These are phyloP conservation scores for Myotis pilosus DNA, from an alignment of 2,797 vertebrate species.

Conservation along the genomic window DNA sequence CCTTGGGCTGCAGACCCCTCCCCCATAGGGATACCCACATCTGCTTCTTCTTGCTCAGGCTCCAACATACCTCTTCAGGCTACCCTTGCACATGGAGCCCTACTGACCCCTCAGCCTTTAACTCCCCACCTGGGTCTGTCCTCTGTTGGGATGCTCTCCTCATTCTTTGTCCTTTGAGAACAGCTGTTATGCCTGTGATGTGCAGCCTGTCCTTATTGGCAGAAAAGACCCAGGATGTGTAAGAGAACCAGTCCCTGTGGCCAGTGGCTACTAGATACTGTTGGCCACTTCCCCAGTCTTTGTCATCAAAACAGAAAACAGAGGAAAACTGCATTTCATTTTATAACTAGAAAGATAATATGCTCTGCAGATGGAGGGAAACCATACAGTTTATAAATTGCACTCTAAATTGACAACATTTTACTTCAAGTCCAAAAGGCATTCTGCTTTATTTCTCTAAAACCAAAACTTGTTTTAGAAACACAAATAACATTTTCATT, in stretches of 20 bases:
- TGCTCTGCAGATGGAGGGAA: neutral
- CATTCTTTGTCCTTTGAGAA: neutral
- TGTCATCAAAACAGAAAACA: neutral
- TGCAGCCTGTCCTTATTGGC: neutral
- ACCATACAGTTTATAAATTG: neutral
- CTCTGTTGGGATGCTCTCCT: neutral
- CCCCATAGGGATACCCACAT: no score
- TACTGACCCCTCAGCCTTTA: neutral
- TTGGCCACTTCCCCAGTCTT: neutral
- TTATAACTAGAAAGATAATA: neutral
- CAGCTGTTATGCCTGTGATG: neutral
- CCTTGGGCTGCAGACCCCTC: neutral
- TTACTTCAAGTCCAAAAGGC: neutral
- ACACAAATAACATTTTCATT: constrained; percentile 4
- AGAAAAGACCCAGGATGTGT: neutral
- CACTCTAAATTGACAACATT: neutral
- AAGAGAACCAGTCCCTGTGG: neutral
- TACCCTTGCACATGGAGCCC: neutral
- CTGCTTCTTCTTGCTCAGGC: neutral
- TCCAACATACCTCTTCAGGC: neutral
- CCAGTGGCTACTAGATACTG: neutral
- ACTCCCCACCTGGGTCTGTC: neutral
- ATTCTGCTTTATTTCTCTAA: constrained; percentile 32
- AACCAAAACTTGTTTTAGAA: constrained; percentile 41
- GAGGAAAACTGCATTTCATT: neutral